Conservation (phyloP, 2,797 vertebrate genomes). For the Paguma larvata region DNA sequence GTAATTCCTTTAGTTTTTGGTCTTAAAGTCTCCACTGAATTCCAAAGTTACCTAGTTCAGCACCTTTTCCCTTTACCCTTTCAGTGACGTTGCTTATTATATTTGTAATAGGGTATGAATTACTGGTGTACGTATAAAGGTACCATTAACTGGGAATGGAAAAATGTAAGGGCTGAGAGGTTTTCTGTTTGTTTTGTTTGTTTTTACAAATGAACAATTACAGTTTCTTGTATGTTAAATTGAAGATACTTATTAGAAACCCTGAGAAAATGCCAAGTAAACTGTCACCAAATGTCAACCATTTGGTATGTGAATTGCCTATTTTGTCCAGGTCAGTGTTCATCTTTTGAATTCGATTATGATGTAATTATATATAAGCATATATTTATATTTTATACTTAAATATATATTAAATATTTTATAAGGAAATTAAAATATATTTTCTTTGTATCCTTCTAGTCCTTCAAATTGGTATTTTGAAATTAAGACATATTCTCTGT, state of each 20-base stretch:
- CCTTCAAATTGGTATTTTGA: neutral
- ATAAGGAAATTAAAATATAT: neutral
- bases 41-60: neutral
- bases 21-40: neutral
- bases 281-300: neutral
- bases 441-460: neutral
- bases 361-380: neutral
- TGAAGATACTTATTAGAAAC: neutral
- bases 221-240: neutral
- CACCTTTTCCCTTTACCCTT: neutral
- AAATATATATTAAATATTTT: neutral
- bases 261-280: neutral
- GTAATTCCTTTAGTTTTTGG: neutral
- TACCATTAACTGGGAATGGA: neutral
- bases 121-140: neutral
- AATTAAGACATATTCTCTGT: neutral
- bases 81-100: neutral
- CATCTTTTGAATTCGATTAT: neutral
- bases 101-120: neutral
- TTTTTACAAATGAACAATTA: neutral
- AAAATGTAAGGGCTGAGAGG: neutral
- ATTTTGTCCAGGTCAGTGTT: neutral
- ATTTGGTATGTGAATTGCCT: neutral
- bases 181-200: no score
- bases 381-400: neutral